phyloP scores from a whole-genome alignment of 2,797 vertebrate species.

The Hephaestus fuliginosus region DNA sequence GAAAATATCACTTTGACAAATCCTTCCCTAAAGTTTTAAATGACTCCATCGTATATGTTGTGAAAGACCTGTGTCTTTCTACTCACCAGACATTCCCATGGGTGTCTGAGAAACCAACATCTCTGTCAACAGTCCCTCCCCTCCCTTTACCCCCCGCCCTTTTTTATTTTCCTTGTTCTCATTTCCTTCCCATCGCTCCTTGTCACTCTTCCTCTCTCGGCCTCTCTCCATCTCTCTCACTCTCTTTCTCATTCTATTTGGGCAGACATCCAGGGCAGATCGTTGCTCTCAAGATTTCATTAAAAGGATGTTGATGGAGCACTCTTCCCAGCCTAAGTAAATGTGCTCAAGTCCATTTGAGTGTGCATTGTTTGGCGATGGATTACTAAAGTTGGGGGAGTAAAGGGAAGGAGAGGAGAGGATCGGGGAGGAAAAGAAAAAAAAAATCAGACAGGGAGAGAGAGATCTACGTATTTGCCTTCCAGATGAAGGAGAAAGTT shows the following conservation, averaged over 20 bases:
- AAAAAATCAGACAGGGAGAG: background rate
- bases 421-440: constrained; percentile 5
- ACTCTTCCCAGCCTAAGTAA: constrained; percentile 80
- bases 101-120: constrained; percentile 54
- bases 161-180: constrained; percentile 22
- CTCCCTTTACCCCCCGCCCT: background rate
- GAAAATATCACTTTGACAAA: constrained; percentile 24
- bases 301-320: constrained; percentile 84
- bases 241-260: constrained; percentile 64
- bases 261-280: constrained; percentile 78
- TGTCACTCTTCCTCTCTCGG: constrained; percentile 44
- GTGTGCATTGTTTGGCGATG: constrained; percentile 79
- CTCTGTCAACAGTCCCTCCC: constrained; percentile 40
- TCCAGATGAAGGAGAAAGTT: constrained; percentile 55
- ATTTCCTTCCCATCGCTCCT: constrained; percentile 36
- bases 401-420: constrained; percentile 46
- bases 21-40: constrained; percentile 6
- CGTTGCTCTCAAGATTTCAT: constrained; percentile 80
- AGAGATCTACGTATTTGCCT: constrained; percentile 65
- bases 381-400: constrained; percentile 71
- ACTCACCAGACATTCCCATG: constrained; percentile 53
- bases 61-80: constrained; percentile 30
- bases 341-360: constrained; percentile 78
- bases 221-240: constrained; percentile 41
- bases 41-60: constrained; percentile 24